phyloP scores from a whole-genome alignment of 2,888 invertebrate genomes.

The Antheraea assamensis region DNA sequence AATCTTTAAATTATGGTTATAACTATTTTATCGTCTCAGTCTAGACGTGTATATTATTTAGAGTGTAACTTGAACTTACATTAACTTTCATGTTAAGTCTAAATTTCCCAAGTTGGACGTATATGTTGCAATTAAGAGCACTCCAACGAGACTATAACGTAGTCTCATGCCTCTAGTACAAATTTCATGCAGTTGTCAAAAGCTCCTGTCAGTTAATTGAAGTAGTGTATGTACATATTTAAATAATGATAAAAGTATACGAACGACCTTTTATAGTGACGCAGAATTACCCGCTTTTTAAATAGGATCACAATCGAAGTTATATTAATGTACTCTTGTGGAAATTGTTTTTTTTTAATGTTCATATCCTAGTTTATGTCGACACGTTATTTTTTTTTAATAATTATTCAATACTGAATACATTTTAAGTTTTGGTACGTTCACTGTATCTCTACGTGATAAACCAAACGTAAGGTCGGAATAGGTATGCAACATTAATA shows the following conservation, averaged over 20 bases:
- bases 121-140: background rate
- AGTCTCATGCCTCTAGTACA: background rate
- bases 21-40: background rate
- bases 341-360: too few species aligned
- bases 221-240: background rate
- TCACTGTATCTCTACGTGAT: background rate
- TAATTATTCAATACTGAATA: background rate
- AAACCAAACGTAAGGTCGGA: background rate
- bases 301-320: too few species aligned
- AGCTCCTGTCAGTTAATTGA: background rate
- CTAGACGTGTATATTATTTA: background rate
- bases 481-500: constrained; percentile 4
- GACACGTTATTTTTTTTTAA: too few species aligned
- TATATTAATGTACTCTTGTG: too few species aligned
- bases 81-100: constrained; percentile 6
- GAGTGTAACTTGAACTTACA: background rate
- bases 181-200: background rate
- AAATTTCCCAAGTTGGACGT: constrained; percentile 13
- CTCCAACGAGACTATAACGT: background rate
- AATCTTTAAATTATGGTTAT: background rate
- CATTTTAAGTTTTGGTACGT: background rate
- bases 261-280: too few species aligned
- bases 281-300: too few species aligned
- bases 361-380: too few species aligned
- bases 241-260: background rate